Evolutionary conservation across 2,888 invertebrate genomes (phyloP).

Genomic region (Stictocephala bisonia): DNA sequence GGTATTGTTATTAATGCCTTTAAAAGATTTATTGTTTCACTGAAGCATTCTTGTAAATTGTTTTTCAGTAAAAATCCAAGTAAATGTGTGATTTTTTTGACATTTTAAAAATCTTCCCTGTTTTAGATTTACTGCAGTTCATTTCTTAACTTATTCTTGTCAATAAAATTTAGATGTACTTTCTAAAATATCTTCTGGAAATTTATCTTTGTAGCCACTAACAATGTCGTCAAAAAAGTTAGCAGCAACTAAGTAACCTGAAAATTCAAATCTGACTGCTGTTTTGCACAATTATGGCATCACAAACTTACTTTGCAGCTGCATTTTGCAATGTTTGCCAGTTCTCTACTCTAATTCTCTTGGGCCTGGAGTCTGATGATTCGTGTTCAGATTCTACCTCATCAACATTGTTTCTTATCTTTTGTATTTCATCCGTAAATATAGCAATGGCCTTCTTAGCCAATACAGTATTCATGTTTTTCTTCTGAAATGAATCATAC

Average conservation of each 20-base stretch:
- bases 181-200: background rate
- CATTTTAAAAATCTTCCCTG: slow-evolving; percentile 2
- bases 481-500: slow-evolving; percentile 53
- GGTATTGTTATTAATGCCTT: slow-evolving; percentile 59
- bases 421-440: slow-evolving; percentile 47
- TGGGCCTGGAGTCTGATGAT: background rate
- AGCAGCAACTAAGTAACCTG: slow-evolving; percentile 57
- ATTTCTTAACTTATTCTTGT: background rate
- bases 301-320: slow-evolving; percentile 58
- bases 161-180: background rate
- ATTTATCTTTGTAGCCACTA: background rate
- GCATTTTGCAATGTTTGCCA: slow-evolving; percentile 14
- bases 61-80: slow-evolving; percentile 52
- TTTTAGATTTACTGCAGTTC: slow-evolving; percentile 9
- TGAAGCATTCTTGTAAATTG: slow-evolving; percentile 55
- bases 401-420: slow-evolving; percentile 40
- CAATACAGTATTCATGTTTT: slow-evolving; percentile 16
- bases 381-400: background rate
- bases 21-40: slow-evolving; percentile 57
- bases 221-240: slow-evolving; percentile 56
- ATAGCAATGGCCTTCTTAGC: slow-evolving; percentile 41
- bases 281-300: slow-evolving; percentile 57
- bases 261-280: slow-evolving; percentile 58
- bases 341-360: slow-evolving; percentile 1
- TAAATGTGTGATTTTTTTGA: slow-evolving; percentile 51